phyloP scores from a whole-genome alignment of 1,140 invertebrate species.

The Chelonus insularis region DNA sequence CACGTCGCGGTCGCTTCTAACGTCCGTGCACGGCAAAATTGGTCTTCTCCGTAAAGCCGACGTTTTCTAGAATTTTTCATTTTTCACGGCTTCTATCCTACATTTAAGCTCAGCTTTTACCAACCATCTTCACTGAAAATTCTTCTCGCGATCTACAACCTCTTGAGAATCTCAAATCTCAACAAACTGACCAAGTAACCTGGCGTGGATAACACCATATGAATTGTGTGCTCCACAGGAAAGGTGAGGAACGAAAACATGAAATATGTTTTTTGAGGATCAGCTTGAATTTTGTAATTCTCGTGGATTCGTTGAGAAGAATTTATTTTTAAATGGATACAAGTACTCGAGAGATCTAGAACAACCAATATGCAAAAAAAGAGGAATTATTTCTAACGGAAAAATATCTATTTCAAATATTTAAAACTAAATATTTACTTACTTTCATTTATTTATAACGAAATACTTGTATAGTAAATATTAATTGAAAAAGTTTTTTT shows the following conservation, averaged over 20 bases:
- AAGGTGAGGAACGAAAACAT: not conserved
- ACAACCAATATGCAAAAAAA: too few relatives aligned
- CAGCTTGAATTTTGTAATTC: not conserved
- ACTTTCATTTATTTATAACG: too few relatives aligned
- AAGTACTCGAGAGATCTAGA: too few relatives aligned
- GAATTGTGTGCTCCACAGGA: conserved; percentile 14
- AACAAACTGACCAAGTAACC: conserved; percentile 11
- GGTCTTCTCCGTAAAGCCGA: not conserved
- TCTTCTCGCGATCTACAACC: not conserved
- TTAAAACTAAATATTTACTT: too few relatives aligned
- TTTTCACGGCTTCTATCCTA: conserved; percentile 13
- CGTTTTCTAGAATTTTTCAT: not conserved
- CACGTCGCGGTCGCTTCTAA: conserved; percentile 23
- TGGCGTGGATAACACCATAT: conserved; percentile 19
- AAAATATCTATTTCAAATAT: too few relatives aligned
- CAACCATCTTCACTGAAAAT: conserved; percentile 18
- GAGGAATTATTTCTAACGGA: too few relatives aligned
- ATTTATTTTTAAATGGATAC: too few relatives aligned
- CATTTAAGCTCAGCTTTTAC: not conserved
- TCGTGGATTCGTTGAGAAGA: too few relatives aligned
- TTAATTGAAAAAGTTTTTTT: too few relatives aligned
- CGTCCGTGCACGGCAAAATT: conserved; percentile 9
- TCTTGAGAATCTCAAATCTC: conserved; percentile 18
- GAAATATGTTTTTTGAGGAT: not conserved
- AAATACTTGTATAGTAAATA: too few relatives aligned